Percentiles rank a stretch among this genome's conserved stretches.
Evolutionary conservation across 2,113 vertebrate species (phyloP).

Genomic region (Albula goreensis): DNA sequence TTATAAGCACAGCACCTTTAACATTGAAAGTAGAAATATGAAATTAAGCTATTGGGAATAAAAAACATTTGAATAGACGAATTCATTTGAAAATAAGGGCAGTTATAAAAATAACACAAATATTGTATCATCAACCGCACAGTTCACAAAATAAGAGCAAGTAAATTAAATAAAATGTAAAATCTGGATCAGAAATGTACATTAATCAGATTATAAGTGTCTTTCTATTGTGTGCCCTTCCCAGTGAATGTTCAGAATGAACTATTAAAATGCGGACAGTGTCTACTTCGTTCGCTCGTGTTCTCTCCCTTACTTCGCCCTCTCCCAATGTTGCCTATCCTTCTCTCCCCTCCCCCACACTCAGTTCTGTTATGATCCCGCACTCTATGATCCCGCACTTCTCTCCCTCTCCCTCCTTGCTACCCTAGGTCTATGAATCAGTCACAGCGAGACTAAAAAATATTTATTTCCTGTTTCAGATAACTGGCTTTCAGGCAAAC

Average conservation of each 20-base stretch:
- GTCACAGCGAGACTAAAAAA: conserved; percentile 57
- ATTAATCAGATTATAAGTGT: background rate
- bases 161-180: too few species aligned
- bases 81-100: background rate
- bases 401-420: conserved; percentile 56
- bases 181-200: too few species aligned
- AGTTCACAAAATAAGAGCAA: too few species aligned
- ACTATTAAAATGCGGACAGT: background rate
- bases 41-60: background rate
- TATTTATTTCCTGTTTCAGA: conserved; percentile 60
- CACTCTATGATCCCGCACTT: conserved; percentile 61
- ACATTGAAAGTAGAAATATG: background rate
- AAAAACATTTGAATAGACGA: background rate
- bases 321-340: conserved; percentile 37
- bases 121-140: background rate
- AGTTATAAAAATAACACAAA: background rate
- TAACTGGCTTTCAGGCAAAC: background rate
- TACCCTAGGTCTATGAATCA: conserved; percentile 62
- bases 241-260: background rate
- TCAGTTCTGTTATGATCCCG: conserved; percentile 54
- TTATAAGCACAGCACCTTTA: background rate
- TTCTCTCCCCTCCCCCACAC: conserved; percentile 52
- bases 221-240: background rate
- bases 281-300: conserved; percentile 24
- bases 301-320: conserved; percentile 35